Percentiles rank a stretch among this genome's conserved stretches.
phyloP scores from a whole-genome alignment of 2,797 vertebrate genomes.

The Bovichtus diacanthus region DNA sequence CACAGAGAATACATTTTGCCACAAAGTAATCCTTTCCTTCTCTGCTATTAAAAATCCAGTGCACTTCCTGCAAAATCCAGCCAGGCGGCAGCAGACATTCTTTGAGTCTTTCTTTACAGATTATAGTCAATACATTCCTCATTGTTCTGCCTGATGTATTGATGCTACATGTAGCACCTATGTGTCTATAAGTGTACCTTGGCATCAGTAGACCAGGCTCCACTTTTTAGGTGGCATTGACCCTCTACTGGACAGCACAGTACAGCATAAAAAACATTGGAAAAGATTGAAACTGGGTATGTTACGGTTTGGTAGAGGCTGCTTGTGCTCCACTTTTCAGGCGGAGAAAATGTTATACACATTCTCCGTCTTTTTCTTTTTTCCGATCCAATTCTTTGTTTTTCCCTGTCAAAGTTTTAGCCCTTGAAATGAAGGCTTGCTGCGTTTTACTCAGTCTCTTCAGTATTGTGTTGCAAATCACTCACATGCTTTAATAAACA shows the following conservation, averaged over 20 bases:
- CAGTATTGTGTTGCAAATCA: conserved; percentile 72
- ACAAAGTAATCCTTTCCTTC: not conserved
- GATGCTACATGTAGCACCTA: not conserved
- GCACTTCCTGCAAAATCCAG: not conserved
- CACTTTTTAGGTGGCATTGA: not conserved
- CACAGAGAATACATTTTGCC: not conserved
- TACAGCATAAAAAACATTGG: conserved; percentile 1
- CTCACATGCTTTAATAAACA: conserved; percentile 86
- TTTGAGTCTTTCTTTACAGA: not conserved
- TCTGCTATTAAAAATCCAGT: not conserved
- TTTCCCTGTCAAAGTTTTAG: not conserved
- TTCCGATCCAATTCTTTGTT: not conserved
- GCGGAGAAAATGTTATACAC: not conserved
- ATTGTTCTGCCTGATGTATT: not conserved
- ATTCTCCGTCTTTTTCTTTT: not conserved
- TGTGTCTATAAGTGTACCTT: not conserved
- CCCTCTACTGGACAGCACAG: conserved; percentile 5
- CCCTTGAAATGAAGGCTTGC: not conserved
- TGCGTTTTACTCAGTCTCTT: conserved; percentile 14
- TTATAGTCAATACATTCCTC: not conserved
- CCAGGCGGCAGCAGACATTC: not conserved
- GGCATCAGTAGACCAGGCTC: conserved; percentile 12
- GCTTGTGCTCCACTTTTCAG: conserved; percentile 1
- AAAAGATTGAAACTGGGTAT: not conserved
- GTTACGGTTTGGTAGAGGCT: not conserved